Conservation (phyloP, 2,113 vertebrate genomes). For the Crotalus tigris region DNA sequence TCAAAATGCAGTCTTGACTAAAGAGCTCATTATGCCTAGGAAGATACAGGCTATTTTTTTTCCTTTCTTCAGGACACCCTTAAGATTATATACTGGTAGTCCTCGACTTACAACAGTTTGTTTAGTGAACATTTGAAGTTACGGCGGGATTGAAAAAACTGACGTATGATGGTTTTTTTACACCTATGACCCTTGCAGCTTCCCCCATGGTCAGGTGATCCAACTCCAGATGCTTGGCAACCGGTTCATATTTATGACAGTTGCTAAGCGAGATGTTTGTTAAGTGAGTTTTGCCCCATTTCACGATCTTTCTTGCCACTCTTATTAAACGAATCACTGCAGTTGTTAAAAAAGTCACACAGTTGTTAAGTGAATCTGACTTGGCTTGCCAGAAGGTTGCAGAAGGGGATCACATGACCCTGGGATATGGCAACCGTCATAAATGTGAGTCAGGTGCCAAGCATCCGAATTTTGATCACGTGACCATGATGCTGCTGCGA, state of each 20-base stretch:
- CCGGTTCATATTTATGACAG: no score
- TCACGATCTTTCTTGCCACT: background rate
- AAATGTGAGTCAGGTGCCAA: no score
- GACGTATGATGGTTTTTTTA: no score
- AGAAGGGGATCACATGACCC: no score
- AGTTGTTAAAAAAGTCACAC: background rate
- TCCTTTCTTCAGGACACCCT: background rate
- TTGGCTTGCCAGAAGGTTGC: background rate
- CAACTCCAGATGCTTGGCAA: no score
- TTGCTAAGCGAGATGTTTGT: background rate
- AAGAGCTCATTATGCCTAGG: background rate
- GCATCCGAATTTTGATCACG: background rate
- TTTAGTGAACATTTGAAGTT: no score
- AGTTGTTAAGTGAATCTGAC: background rate
- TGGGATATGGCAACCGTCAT: no score
- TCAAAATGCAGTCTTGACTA: background rate
- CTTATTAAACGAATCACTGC: background rate
- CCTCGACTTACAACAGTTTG: no score
- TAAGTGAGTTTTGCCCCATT: background rate
- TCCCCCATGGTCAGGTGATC: no score
- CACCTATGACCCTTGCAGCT: no score
- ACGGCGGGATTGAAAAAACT: no score
- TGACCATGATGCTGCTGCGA: background rate
- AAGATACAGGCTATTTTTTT: background rate
- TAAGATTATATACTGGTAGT: background rate